Conservation (phyloP, 2,888 invertebrate species). For the Xylota segnis region DNA sequence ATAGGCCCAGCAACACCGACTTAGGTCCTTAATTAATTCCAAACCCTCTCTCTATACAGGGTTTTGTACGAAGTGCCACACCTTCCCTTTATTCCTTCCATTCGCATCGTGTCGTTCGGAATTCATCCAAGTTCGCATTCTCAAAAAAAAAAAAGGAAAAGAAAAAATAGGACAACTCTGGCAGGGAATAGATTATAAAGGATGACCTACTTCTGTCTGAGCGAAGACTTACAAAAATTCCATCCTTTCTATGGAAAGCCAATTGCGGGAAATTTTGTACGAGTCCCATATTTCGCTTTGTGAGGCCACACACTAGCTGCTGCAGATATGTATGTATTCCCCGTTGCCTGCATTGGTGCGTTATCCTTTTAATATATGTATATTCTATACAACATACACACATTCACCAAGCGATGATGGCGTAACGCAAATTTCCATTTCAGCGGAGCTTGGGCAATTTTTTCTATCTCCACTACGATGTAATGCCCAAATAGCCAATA, state of each 20-base stretch:
- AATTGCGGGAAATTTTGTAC: slow-evolving; percentile 37
- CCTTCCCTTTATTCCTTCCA: neutral
- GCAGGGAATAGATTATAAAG: slow-evolving; percentile 49
- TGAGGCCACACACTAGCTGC: no score
- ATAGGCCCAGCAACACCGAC: slow-evolving; percentile 17
- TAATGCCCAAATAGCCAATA: slow-evolving; percentile 40
- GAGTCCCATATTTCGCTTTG: no score
- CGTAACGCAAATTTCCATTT: slow-evolving; percentile 35
- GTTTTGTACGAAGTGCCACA: slow-evolving; percentile 1
- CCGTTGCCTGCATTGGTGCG: slow-evolving; percentile 22
- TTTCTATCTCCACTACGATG: neutral
- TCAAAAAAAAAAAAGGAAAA: no score
- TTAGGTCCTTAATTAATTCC: slow-evolving; percentile 64
- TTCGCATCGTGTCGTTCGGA: neutral
- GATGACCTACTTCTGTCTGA: slow-evolving; percentile 59
- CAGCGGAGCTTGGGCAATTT: slow-evolving; percentile 19
- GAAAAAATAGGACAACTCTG: slow-evolving; percentile 56
- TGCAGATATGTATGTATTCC: neutral
- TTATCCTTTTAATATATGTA: slow-evolving; percentile 34
- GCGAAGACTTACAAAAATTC: neutral
- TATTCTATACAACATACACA: neutral
- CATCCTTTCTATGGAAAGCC: slow-evolving; percentile 9
- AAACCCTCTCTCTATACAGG: slow-evolving; percentile 8
- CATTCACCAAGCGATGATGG: neutral
- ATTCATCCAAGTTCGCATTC: slow-evolving; percentile 43